Base-by-base conservation (phyloP, 2,797 vertebrate species). In the Oryzias dopingdopingensis region DNA sequence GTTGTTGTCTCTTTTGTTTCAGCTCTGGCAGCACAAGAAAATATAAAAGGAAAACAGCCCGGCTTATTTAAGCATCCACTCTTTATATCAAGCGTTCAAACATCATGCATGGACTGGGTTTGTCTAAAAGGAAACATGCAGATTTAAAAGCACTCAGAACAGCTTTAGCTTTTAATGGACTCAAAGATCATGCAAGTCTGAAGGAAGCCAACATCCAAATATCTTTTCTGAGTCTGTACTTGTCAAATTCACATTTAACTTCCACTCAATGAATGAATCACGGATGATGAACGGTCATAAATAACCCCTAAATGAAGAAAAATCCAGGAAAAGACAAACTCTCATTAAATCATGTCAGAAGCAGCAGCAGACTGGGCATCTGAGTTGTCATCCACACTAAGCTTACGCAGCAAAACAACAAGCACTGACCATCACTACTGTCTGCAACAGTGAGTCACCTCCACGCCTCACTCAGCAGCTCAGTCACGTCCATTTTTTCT, bases 81-180 rank as follows among this genome's bases (percentile, higher is more conserved):
- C 5, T 6, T 29, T 29, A 29, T 29, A 29, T 29, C 26, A 29
- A 29, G 26, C 6, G 1, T 29, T 29, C 26, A 29, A 29, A 29
- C 26, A 6, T 29, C 26, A 29, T 6, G 6, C 26, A 6, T 7
- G 26, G 26, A 29, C 26, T 29, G 26, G 7, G 6, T 29, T 6
- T 1, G 5, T 6, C 26, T 29, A 29, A 29, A 87, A 86, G 85
- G 81, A 87, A 72, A 79, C 73, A 80, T 89, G 81, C 83, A 89
- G 86, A 88, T 87, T 88, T 89, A 90, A 90, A 87, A 87, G 86
- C 72, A 56, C 74, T 70, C 55, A 57, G 69, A 81, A 76, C 74
- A 64, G 70, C 76, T 76, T 79, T 65, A 82, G 79, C 74, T 84
- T 85, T 83, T 84, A 86, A 88, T 85, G 83, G 77, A 81, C 67